Evolutionary conservation across 2,797 vertebrate species (phyloP).

Genomic region (Oceanodroma leucorhoa): DNA sequence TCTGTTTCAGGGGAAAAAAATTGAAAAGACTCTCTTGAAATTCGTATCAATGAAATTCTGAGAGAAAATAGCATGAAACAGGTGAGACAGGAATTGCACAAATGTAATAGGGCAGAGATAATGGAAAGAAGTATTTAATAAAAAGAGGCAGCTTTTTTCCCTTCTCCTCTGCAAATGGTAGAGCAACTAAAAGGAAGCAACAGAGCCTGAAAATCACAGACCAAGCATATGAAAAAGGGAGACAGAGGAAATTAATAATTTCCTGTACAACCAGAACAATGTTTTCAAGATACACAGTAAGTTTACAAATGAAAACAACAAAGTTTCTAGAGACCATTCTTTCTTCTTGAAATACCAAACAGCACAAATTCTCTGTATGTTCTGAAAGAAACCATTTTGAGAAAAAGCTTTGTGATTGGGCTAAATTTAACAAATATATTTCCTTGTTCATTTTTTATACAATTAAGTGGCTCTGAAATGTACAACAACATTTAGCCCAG

Average conservation of each 20-base stretch:
- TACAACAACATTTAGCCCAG: not conserved
- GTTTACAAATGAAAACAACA: not conserved
- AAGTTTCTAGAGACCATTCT: not conserved
- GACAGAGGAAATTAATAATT: conserved; percentile 62
- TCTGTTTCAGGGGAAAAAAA: not conserved
- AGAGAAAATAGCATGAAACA: not conserved
- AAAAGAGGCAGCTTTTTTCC: not conserved
- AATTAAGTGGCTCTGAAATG: not conserved
- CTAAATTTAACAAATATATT: not conserved
- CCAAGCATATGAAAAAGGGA: conserved; percentile 8
- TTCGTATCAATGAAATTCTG: not conserved
- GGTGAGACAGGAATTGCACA: not conserved
- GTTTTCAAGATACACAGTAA: not conserved
- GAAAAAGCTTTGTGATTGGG: not conserved
- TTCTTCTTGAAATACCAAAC: not conserved
- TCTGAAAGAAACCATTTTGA: not conserved
- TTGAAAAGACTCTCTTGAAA: not conserved
- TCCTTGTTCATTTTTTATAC: not conserved
- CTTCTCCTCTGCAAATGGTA: not conserved
- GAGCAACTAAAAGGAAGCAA: not conserved
- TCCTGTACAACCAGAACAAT: conserved; percentile 27
- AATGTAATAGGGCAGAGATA: not conserved
- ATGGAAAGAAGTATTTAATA: not conserved
- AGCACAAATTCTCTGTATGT: not conserved
- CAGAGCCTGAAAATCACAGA: conserved; percentile 33